Conservation (phyloP, 2,888 invertebrate genomes). For the Lacanobia oleracea region DNA sequence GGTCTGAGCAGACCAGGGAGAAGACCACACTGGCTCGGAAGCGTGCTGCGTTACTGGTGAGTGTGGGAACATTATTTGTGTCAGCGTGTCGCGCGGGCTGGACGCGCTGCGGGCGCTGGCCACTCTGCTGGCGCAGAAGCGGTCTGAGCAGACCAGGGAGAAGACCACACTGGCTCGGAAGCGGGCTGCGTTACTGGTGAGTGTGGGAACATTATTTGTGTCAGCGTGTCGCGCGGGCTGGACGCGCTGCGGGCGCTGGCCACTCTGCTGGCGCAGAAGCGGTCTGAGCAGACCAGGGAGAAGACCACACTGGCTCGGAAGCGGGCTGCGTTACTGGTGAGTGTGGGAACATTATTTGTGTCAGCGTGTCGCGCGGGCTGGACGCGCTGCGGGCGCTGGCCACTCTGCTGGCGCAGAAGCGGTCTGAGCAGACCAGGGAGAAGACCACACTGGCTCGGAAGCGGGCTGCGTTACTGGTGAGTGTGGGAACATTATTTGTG, state of each 20-base stretch:
- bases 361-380: too few relatives aligned
- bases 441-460: too few relatives aligned
- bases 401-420: too few relatives aligned
- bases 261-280: too few relatives aligned
- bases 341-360: too few relatives aligned
- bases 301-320: too few relatives aligned
- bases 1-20: too few relatives aligned
- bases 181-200: constrained; percentile 67
- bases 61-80: background rate
- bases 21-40: too few relatives aligned
- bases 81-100: constrained; percentile 67
- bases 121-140: constrained; percentile 37
- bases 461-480: constrained; percentile 51
- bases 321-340: background rate
- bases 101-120: constrained; percentile 69
- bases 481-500: background rate
- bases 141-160: constrained; percentile 55
- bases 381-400: too few relatives aligned
- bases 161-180: constrained; percentile 60
- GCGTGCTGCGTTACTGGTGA: constrained; percentile 51
- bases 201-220: background rate
- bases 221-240: background rate
- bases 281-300: too few relatives aligned
- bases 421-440: too few relatives aligned
- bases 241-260: too few relatives aligned